Conservation (phyloP, 2,113 vertebrate species). For the Cairina moschata region DNA sequence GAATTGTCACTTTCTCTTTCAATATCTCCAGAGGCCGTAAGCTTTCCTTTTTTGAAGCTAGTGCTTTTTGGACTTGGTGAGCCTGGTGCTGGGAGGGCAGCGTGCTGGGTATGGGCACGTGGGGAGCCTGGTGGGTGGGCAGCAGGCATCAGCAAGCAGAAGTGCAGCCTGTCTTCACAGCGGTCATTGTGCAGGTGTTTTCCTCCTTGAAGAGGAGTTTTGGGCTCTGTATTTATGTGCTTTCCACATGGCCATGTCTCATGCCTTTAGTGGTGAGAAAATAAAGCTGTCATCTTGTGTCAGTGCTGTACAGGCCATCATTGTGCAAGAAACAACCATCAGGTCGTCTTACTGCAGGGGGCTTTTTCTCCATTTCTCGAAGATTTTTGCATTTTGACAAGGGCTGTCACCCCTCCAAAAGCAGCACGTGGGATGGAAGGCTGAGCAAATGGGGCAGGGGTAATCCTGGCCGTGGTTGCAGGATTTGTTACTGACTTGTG, state of each 20-base stretch:
- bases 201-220: background rate
- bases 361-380: background rate
- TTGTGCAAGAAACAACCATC: too few relatives aligned
- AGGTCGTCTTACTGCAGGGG: background rate
- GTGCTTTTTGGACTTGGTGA: background rate
- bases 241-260: rapidly evolving
- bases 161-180: background rate
- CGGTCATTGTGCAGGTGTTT: background rate
- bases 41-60: background rate
- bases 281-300: background rate
- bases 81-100: background rate
- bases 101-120: background rate
- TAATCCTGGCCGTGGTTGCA: background rate
- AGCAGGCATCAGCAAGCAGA: background rate
- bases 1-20: background rate
- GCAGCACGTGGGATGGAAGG: background rate
- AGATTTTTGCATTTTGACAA: background rate
- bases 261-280: background rate
- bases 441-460: background rate
- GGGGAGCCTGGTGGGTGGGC: background rate
- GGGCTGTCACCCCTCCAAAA: background rate
- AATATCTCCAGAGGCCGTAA: background rate
- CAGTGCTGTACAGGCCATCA: background rate
- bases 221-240: background rate
- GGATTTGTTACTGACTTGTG: background rate